Base-by-base conservation (phyloP, 2,888 invertebrate genomes). In the Melinaea marsaeus region DNA sequence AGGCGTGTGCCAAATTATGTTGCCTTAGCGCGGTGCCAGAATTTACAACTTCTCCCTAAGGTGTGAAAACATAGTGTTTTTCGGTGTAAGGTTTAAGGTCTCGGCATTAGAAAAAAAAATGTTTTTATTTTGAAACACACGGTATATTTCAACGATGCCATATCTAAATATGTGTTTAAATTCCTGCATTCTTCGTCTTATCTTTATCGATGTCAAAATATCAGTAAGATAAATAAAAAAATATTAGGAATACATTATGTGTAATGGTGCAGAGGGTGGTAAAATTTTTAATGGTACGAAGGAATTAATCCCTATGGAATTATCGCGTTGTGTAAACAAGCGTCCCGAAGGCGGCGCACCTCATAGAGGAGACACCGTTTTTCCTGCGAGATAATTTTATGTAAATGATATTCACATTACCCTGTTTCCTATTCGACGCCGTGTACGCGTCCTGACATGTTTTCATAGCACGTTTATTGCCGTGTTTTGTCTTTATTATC, bases 401-500 rank as follows among this genome's bases (percentile, higher is more conserved):
- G 87, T 80, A 86, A 88, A 90, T 86, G 85, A 85, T 83, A 88
- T 88, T 84, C 85, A 80, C 86, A 86, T 87, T 86, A 85, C 80
- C 80, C 79, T 77, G 81, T 83, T 83, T 84, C 80, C 82, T 80
- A 82, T 84, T 80, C 80, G 79, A 79, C 76, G 78, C 71, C 74
- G 76, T 76, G 77, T 76, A 76, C 75, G 73, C 75, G 74, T 73
- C 75, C 77, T 80, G 81, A 81, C 84, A 79, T 85, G 82, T 84
- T 85, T 83, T 79, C 78, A 80, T 80, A 80, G 80, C 78, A 81
- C 83, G 82, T 84, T 85, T 85, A 88, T 84, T 83, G 77, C 80
- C 75, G 73, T 83, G 79, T 85, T 86, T 84, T 84, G 82, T 83
- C 83, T 83, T 85, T 85, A 85, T 86, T 85, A 83, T 83, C 78